Evolutionary conservation across 2,797 vertebrate species (phyloP), one percentile per base, ranked within the genome.

Genomic region (Chromobotia macracanthus): DNA sequence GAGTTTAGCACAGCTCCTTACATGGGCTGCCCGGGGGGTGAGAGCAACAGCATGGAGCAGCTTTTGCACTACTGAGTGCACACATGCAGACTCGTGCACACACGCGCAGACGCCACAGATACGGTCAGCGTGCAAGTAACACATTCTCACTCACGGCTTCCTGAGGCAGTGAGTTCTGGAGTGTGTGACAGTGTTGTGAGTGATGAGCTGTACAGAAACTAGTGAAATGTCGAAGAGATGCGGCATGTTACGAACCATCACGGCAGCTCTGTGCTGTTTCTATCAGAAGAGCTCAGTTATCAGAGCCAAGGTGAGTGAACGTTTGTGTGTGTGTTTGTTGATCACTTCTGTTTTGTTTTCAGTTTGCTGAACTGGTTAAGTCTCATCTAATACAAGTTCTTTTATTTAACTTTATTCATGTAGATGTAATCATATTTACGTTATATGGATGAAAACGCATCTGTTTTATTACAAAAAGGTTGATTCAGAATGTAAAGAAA

Each of bases 201-300:
- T 23, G 31, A 55, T 75, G 73, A 75, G 73, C 66, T 44, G 53
- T n/a, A 77, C 75, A 16, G 58, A 79, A 72, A 65, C 67, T 2
- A 63, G 70, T 80, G 92, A 88, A 84, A 98, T 99, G 96, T 95
- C 96, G 0, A 95, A 96, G 89, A 92, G 96, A 83, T 96, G 94
- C 90, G 94, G 86, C 82, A 80, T 92, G 78, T 90, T 97, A 85
- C 95, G 95, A 82, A 89, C 92, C 78, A 88, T 99, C 86, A 92
- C 95, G 0, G 94, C 95, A 68, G 95, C 95, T 9, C 88, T 99
- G 84, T 99, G 97, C 87, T 99, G 97, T 89, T 98, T 98, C 92
- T 96, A 97, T 89, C 95, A 96, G 88, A 94, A 94, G 86, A 97
- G 94, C 85, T 92, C 96, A 69, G 80, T 97, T 88, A 92, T 97